A percentile compares a stretch with the other conserved stretches of the same genome.
These are phyloP conservation scores for Drosophila neoperkinsi DNA, from an alignment of 2,888 invertebrate genomes.

Conservation along the genomic window DNA sequence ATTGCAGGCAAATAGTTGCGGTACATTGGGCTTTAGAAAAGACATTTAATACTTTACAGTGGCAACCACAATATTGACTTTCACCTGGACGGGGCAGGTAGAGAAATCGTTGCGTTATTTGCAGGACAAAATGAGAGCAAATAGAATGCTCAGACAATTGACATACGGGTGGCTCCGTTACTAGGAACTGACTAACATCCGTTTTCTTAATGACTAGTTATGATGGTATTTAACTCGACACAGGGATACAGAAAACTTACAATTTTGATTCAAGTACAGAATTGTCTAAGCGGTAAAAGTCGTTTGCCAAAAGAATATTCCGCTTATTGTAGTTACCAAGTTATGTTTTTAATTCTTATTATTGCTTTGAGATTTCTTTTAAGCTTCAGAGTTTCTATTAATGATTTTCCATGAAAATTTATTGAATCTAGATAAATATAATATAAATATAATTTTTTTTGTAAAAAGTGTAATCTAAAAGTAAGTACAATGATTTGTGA, in stretches of 20 bases:
- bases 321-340: not conserved
- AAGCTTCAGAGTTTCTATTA: not conserved
- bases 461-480: not conserved
- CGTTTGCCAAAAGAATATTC: not conserved
- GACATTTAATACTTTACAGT: constrained; percentile 75
- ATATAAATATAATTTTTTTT: too few species aligned
- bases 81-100: constrained; percentile 38
- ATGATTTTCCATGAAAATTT: not conserved
- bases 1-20: constrained; percentile 77
- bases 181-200: constrained; percentile 2
- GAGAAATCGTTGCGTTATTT: constrained; percentile 13
- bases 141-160: constrained; percentile 27
- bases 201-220: not conserved
- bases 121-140: not conserved
- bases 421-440: not conserved
- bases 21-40: constrained; percentile 36
- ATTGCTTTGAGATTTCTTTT: not conserved
- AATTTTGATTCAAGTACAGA: not conserved
- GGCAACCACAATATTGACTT: constrained; percentile 74
- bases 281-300: not conserved
- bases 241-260: not conserved
- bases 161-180: constrained; percentile 30
- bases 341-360: too few species aligned
- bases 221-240: not conserved
- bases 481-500: not conserved